Conservation (phyloP, 2,797 vertebrate genomes). For the Varecia variegata region DNA sequence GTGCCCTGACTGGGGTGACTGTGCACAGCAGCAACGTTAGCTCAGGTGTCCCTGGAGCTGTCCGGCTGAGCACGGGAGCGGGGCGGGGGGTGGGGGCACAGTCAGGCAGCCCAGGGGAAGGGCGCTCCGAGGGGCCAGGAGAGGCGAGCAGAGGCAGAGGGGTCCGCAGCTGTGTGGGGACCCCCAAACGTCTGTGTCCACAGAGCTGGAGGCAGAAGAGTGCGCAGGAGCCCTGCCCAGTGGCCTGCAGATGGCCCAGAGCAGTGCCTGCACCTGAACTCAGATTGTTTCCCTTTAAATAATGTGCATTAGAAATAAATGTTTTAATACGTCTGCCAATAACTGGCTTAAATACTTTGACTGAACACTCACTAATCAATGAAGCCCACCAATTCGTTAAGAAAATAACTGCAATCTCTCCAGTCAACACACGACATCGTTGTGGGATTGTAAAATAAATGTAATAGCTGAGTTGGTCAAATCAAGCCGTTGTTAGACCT, state of each 20-base stretch:
- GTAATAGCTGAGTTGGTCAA: neutral
- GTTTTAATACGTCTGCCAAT: neutral
- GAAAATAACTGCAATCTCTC: neutral
- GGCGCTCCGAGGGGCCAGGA: neutral
- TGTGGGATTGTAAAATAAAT: neutral
- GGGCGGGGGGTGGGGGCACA: neutral
- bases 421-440: no score
- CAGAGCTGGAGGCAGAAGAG: no score
- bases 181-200: neutral
- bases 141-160: neutral
- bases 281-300: neutral
- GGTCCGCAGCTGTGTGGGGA: accelerated
- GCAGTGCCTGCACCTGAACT: neutral
- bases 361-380: neutral
- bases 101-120: neutral
- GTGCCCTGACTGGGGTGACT: neutral
- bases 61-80: neutral
- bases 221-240: neutral
- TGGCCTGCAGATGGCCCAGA: neutral
- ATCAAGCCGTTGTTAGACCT: accelerated
- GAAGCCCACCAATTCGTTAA: neutral
- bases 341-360: neutral
- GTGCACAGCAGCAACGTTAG: accelerated
- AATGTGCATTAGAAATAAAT: neutral
- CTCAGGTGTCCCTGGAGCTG: neutral